Percentiles rank a stretch among this genome's conserved stretches.
Evolutionary conservation across 2,888 invertebrate genomes (phyloP).

Genomic region (Balanococcus diminutus): DNA sequence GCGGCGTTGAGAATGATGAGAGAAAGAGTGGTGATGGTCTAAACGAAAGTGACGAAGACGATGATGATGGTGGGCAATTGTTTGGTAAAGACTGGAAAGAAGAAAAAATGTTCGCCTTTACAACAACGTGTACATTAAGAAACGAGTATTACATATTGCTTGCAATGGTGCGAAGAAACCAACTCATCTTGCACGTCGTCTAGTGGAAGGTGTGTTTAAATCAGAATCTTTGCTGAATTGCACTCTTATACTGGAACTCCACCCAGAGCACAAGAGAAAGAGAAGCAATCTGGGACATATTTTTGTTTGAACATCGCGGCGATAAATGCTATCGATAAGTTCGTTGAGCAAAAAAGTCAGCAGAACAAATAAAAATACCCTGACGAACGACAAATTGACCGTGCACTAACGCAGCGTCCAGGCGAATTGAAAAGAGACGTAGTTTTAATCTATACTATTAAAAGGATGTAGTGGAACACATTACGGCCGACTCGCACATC

Average conservation of each 20-base stretch:
- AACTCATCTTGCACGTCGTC: background rate
- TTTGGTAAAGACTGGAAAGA: background rate
- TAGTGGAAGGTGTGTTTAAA: background rate
- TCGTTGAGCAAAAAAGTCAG: too few relatives aligned
- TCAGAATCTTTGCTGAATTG: background rate
- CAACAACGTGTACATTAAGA: background rate
- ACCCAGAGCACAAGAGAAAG: background rate
- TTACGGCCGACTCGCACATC: too few relatives aligned
- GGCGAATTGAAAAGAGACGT: too few relatives aligned
- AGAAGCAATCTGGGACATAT: background rate
- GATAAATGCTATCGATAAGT: too few relatives aligned
- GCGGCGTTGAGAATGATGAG: too few relatives aligned
- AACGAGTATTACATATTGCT: background rate
- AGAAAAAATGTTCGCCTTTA: background rate
- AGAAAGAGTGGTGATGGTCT: background rate
- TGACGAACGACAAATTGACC: too few relatives aligned
- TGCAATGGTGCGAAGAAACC: background rate
- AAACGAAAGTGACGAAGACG: background rate
- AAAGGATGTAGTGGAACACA: too few relatives aligned
- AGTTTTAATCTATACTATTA: too few relatives aligned
- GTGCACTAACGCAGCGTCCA: too few relatives aligned
- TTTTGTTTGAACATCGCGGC: background rate
- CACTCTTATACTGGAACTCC: background rate
- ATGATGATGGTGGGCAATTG: background rate
- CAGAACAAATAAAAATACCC: too few relatives aligned